Percentiles rank a stretch among this genome's conserved stretches.
phyloP scores from a whole-genome alignment of 2,797 vertebrate genomes.

The Sebastes miniatus region DNA sequence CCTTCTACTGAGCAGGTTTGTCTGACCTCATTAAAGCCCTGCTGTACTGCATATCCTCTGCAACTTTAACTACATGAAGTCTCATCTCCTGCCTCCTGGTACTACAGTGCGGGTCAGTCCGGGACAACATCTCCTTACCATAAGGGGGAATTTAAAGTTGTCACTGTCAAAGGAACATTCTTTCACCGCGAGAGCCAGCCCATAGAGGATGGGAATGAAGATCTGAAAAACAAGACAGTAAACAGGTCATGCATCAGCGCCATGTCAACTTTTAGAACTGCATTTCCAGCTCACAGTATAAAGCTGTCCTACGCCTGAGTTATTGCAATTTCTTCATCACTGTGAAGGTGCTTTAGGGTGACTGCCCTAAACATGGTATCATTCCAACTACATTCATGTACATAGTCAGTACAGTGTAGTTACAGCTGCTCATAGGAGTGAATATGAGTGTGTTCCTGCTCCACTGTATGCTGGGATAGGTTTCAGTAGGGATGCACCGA shows the following conservation, averaged over 20 bases:
- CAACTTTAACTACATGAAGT: not conserved
- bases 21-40: not conserved
- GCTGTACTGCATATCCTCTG: not conserved
- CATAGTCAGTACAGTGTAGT: not conserved
- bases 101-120: not conserved
- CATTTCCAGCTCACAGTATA: not conserved
- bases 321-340: not conserved
- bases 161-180: constrained; percentile 98
- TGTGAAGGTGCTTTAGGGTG: not conserved
- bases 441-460: not conserved
- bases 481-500: not conserved
- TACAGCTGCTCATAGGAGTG: not conserved
- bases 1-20: not conserved
- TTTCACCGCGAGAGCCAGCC: constrained; percentile 93
- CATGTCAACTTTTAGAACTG: not conserved
- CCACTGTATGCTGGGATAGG: not conserved
- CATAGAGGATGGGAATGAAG: constrained; percentile 95
- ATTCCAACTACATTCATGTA: too few relatives aligned
- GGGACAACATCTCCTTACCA: constrained; percentile 83
- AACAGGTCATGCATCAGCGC: not conserved
- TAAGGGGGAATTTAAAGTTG: constrained; percentile 98
- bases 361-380: not conserved
- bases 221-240: constrained; percentile 81
- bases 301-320: not conserved
- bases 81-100: not conserved